These are phyloP conservation scores for Choloepus didactylus DNA, from an alignment of 2,797 vertebrate genomes.

Conservation along the genomic window DNA sequence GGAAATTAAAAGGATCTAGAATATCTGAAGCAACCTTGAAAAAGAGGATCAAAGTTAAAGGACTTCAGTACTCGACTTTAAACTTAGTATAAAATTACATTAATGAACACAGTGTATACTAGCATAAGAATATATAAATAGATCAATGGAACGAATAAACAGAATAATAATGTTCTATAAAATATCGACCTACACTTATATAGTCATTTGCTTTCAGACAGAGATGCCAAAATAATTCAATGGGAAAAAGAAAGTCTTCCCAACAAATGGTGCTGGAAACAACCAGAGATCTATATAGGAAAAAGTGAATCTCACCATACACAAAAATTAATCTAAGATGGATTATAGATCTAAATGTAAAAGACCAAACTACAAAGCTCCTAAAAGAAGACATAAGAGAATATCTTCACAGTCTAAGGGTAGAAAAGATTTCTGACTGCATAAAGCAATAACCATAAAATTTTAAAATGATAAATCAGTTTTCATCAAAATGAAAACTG, in stretches of 20 bases:
- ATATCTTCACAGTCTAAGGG: not conserved
- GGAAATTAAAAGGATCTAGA: constrained; percentile 19
- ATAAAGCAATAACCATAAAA: not conserved
- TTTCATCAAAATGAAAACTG: not conserved
- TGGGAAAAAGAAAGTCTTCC: not conserved
- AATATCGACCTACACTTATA: not conserved
- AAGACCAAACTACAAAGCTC: constrained; percentile 34
- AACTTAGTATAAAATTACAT: not conserved
- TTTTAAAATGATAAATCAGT: not conserved
- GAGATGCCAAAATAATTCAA: not conserved
- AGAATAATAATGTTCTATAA: not conserved
- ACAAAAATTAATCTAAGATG: constrained; percentile 5
- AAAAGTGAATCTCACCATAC: not conserved
- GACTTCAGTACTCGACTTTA: not conserved
- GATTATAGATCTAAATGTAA: constrained; percentile 1
- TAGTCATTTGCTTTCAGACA: not conserved
- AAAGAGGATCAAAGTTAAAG: not conserved
- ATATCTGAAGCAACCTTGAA: not conserved
- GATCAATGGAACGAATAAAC: not conserved
- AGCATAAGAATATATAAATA: not conserved
- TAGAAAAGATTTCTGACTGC: not conserved
- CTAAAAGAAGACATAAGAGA: not conserved
- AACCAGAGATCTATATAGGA: not conserved
- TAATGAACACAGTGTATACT: not conserved
- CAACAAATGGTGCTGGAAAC: not conserved